Conservation (phyloP, 2,113 vertebrate species). For the Neogobius melanostomus region DNA sequence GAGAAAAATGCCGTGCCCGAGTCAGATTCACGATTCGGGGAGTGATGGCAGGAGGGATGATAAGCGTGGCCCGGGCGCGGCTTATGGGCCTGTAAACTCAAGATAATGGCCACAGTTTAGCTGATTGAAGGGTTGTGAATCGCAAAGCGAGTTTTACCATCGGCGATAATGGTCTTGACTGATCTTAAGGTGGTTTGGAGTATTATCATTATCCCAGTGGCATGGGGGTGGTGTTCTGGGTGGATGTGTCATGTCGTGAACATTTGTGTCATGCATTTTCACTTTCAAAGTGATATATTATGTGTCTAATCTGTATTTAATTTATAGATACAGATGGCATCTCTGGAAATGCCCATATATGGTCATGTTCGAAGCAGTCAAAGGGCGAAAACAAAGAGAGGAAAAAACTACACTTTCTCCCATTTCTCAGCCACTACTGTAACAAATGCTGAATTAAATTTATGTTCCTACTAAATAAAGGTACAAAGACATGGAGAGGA, state of each 20-base stretch:
- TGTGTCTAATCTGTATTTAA: too few relatives aligned
- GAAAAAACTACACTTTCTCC: too few relatives aligned
- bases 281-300: neutral
- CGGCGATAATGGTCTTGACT: constrained; percentile 47
- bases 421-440: too few relatives aligned
- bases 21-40: constrained; percentile 8
- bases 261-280: neutral
- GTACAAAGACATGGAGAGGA: too few relatives aligned
- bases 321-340: too few relatives aligned
- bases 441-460: too few relatives aligned
- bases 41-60: constrained; percentile 23
- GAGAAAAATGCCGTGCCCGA: neutral
- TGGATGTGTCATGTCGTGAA: constrained; percentile 5
- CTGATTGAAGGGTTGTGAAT: constrained; percentile 39
- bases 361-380: too few relatives aligned
- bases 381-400: too few relatives aligned
- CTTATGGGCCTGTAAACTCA: constrained; percentile 27
- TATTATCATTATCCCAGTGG: constrained; percentile 34
- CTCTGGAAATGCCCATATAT: too few relatives aligned
- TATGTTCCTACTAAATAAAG: too few relatives aligned
- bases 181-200: constrained; percentile 35
- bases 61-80: constrained; percentile 13
- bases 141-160: constrained; percentile 18
- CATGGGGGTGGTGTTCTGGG: constrained; percentile 23
- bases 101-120: constrained; percentile 50